Base-by-base conservation (phyloP, 2,888 invertebrate genomes). In the Charanyca ferruginea region DNA sequence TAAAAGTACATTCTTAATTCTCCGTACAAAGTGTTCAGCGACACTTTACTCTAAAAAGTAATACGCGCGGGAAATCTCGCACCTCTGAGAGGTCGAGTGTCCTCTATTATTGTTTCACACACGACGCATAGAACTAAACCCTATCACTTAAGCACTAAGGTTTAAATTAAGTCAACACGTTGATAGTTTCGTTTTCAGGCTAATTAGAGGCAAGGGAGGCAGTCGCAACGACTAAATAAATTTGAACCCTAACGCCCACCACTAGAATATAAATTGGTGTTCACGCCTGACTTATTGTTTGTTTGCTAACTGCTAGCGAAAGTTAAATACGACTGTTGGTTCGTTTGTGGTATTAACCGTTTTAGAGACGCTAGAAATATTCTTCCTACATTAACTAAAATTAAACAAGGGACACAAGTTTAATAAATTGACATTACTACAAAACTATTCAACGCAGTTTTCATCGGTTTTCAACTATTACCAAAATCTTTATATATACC, bases 171-270 rank as follows among this genome's bases (percentile, higher is more conserved):
- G 20, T 58, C 48, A 20, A 18, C 20, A 9, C 9, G 23, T 38
- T 32, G 73, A 85, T 87, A 86, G 89, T 88, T 87, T 88, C 87
- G 89, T 92, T 93, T 93, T 91, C 90, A 93, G 90, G 94, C 94
- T 95, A 94, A 94, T 94, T 94, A 94, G 93, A 87, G 86, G 81
- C 88, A 83, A 87, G 90, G 88, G 91, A 88, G 87, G 83, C 79
- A 78, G 80, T 73, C 66, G 62, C 65, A 61, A 41, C 41, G 61
- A 58, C 68, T 82, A 83, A 83, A 81, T 83, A 76, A 92, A 85
- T 88, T 86, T 88, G 77, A 83, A 83, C 90, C 82, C 78, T 91
- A 88, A 73, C 54, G 45, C 70, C 66, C 67, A 45, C 51, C 16
- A 5, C 25, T 82, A 87, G 78, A 75, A 82, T 72, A 65, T 59